A percentile compares a stretch with the other conserved stretches of the same genome.
Conservation (phyloP, 2,888 invertebrate genomes). For the Erannis defoliaria region DNA sequence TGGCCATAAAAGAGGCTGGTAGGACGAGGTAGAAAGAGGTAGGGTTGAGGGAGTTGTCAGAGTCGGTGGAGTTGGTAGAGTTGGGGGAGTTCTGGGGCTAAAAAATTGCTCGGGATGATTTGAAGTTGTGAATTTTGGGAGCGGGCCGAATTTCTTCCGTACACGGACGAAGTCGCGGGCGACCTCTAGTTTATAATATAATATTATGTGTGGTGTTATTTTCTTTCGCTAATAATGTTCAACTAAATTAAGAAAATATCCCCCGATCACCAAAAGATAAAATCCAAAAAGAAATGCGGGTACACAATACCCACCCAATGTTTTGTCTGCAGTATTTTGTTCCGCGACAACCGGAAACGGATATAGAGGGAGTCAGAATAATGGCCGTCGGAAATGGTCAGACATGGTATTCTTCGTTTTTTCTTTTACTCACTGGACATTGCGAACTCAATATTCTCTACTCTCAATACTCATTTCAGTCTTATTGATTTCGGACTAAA, state of each 20-base stretch:
- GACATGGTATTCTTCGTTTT: slow-evolving; percentile 83
- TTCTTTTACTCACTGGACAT: slow-evolving; percentile 78
- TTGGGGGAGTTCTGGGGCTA: too few relatives aligned
- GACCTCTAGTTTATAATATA: too few relatives aligned
- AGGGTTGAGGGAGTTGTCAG: too few relatives aligned
- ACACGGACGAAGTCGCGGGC: too few relatives aligned
- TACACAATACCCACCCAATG: slow-evolving; percentile 44
- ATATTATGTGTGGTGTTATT: background rate
- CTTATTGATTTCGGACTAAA: slow-evolving; percentile 40
- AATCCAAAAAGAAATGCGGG: slow-evolving; percentile 37
- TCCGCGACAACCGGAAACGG: slow-evolving; percentile 85
- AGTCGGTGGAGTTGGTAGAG: too few relatives aligned
- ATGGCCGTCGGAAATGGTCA: slow-evolving; percentile 87
- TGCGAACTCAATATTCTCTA: slow-evolving; percentile 78
- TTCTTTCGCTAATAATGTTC: background rate
- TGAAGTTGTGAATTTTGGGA: too few relatives aligned
- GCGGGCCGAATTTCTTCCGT: too few relatives aligned
- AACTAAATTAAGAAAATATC: slow-evolving; percentile 31
- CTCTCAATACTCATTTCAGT: slow-evolving; percentile 42
- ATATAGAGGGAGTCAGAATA: slow-evolving; percentile 87
- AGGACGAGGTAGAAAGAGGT: too few relatives aligned
- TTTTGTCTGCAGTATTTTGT: slow-evolving; percentile 81
- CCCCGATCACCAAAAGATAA: slow-evolving; percentile 46
- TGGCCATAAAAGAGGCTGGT: too few relatives aligned
- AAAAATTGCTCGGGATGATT: too few relatives aligned